Percentiles rank a stretch among this genome's conserved stretches.
phyloP scores from a whole-genome alignment of 2,888 invertebrate species.

The Scaptomyza cyrtandrae region DNA sequence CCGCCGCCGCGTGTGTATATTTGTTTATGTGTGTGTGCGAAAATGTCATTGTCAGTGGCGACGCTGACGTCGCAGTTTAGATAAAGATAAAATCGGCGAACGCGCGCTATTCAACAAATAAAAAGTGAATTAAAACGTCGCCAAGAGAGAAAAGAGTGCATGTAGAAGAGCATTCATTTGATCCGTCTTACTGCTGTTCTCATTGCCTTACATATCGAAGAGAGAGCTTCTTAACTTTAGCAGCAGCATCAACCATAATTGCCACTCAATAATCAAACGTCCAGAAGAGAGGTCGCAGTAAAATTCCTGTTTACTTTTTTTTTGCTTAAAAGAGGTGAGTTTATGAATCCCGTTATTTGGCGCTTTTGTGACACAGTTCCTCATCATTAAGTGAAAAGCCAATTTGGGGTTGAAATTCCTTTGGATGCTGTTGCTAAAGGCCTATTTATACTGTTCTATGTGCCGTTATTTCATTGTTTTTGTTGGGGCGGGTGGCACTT shows the following conservation, averaged over 20 bases:
- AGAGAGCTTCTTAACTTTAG: slow-evolving; percentile 4
- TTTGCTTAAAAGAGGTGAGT: slow-evolving; percentile 53
- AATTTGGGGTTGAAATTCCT: slow-evolving; percentile 58
- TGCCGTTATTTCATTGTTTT: slow-evolving; percentile 38
- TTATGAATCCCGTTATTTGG: slow-evolving; percentile 41
- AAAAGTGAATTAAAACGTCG: slow-evolving; percentile 47
- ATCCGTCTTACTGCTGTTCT: slow-evolving; percentile 29
- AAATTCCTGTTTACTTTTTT: slow-evolving; percentile 28
- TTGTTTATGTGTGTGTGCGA: slow-evolving; percentile 30
- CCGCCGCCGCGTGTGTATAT: slow-evolving; percentile 14
- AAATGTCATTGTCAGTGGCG: slow-evolving; percentile 65
- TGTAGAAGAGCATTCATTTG: slow-evolving; percentile 29
- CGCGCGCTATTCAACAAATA: slow-evolving; percentile 17
- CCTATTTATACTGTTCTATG: slow-evolving; percentile 19
- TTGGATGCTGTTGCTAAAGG: slow-evolving; percentile 43
- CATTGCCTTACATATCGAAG: slow-evolving; percentile 8
- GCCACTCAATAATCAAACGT: slow-evolving; percentile 43
- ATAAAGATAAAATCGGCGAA: slow-evolving; percentile 47
- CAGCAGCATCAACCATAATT: slow-evolving; percentile 24
- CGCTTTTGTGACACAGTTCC: slow-evolving; percentile 61
- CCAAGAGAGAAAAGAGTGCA: slow-evolving; percentile 25
- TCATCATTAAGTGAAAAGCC: slow-evolving; percentile 34
- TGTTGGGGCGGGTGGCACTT: slow-evolving; percentile 9
- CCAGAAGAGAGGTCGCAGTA: slow-evolving; percentile 27
- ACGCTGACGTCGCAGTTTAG: slow-evolving; percentile 51